Conservation (phyloP, 2,888 invertebrate genomes). For the Philhelius pedissequus region DNA sequence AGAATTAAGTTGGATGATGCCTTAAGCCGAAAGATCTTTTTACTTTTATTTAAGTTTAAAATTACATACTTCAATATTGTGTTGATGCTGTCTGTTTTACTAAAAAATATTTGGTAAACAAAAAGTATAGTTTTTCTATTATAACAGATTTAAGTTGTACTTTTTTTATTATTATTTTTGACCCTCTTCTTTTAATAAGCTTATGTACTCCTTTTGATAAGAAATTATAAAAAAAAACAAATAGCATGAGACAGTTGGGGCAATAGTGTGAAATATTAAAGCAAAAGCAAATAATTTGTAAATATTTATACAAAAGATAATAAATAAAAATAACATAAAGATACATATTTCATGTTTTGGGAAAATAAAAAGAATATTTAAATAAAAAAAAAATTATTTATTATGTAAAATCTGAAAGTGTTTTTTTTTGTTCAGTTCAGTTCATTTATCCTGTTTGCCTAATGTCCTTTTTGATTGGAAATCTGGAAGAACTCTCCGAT, state of each 20-base stretch:
- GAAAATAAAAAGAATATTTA: constrained; percentile 37
- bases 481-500: too few relatives aligned
- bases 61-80: background rate
- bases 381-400: constrained; percentile 60
- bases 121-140: constrained; percentile 6
- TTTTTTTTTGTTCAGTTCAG: too few relatives aligned
- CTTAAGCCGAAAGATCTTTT: constrained; percentile 36
- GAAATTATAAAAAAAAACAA: background rate
- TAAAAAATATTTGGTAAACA: background rate
- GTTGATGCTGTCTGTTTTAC: background rate
- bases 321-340: background rate
- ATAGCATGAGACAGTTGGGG: constrained; percentile 9
- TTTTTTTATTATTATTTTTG: constrained; percentile 14
- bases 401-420: constrained; percentile 34
- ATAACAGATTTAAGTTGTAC: constrained; percentile 10
- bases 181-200: background rate
- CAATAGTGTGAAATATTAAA: constrained; percentile 28
- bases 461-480: too few relatives aligned
- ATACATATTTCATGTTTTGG: constrained; percentile 60
- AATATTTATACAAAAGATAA: constrained; percentile 51
- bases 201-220: background rate
- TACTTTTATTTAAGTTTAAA: constrained; percentile 22
- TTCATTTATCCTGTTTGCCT: too few relatives aligned
- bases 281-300: constrained; percentile 44
- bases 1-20: constrained; percentile 50